phyloP scores from a whole-genome alignment of 2,888 invertebrate species.

The Nebria salina region DNA sequence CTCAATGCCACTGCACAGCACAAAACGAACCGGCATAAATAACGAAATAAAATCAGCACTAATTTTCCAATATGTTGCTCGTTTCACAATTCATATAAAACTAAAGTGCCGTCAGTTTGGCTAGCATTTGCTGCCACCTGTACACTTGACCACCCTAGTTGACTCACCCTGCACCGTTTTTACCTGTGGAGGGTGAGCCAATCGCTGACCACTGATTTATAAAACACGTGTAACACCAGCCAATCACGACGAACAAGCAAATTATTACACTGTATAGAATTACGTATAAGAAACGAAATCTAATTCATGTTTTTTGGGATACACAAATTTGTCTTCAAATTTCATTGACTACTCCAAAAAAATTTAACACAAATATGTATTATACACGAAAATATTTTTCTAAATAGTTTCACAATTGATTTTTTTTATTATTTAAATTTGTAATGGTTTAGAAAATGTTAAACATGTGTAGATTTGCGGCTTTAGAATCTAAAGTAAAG shows the following conservation, averaged over 20 bases:
- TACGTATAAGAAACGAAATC: neutral
- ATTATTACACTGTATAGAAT: neutral
- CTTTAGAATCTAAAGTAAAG: too few species aligned
- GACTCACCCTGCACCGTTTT: constrained; percentile 30
- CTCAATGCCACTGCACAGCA: neutral
- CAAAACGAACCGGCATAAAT: neutral
- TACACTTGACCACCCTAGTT: constrained; percentile 36
- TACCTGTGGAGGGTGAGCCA: constrained; percentile 29
- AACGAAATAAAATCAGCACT: neutral
- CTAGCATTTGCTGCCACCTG: constrained; percentile 2
- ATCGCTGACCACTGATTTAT: constrained; percentile 4
- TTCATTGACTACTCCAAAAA: too few species aligned
- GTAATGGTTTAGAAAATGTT: too few species aligned
- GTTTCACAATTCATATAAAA: constrained; percentile 25
- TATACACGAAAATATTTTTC: too few species aligned
- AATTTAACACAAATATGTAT: too few species aligned
- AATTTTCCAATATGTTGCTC: neutral
- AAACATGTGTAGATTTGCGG: too few species aligned
- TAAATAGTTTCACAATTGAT: too few species aligned
- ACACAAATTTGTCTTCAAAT: too few species aligned
- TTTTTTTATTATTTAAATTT: too few species aligned
- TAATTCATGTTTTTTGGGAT: too few species aligned
- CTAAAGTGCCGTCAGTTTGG: constrained; percentile 25
- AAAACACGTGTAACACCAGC: constrained; percentile 31
- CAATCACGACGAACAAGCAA: neutral